Percentiles rank a stretch among this genome's conserved stretches.
Conservation (phyloP, 2,888 invertebrate species). For the Anthrax anthrax region DNA sequence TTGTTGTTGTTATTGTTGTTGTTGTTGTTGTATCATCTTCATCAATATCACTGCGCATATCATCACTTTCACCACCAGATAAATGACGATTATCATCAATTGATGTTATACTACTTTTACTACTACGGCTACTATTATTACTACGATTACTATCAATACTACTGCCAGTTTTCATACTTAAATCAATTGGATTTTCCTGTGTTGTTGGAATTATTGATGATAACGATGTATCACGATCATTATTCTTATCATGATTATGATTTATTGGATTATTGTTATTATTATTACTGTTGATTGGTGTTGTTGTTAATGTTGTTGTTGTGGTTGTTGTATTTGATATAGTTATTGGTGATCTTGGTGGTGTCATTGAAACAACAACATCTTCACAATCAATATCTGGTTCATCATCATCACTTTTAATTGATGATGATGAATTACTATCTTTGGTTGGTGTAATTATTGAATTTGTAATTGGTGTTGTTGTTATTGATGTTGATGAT, state of each 20-base stretch:
- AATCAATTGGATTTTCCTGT: conserved; percentile 67
- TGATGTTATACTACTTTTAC: conserved; percentile 18
- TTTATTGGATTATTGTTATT: too few species aligned
- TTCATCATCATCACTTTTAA: conserved; percentile 25
- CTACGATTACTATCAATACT: too few species aligned
- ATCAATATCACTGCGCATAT: conserved; percentile 9
- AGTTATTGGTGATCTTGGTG: conserved; percentile 36
- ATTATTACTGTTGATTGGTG: conserved; percentile 27
- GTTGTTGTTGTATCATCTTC: conserved; percentile 17
- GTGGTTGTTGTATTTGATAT: conserved; percentile 28
- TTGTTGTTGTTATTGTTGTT: conserved; percentile 17
- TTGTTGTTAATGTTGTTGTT: conserved; percentile 27
- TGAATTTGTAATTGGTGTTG: conserved; percentile 15
- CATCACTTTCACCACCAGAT: conserved; percentile 13
- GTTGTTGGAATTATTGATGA: not conserved
- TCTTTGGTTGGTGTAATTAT: conserved; percentile 8
- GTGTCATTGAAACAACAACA: conserved; percentile 41
- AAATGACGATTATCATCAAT: conserved; percentile 21
- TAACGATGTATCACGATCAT: too few species aligned
- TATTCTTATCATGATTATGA: too few species aligned
- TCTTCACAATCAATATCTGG: conserved; percentile 35
- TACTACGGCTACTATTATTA: conserved; percentile 27
- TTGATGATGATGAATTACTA: not conserved
- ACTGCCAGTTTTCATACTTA: conserved; percentile 58
- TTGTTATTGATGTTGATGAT: conserved; percentile 13